Conservation (phyloP, 2,888 invertebrate genomes). For the Acanthoscelides obtectus region DNA sequence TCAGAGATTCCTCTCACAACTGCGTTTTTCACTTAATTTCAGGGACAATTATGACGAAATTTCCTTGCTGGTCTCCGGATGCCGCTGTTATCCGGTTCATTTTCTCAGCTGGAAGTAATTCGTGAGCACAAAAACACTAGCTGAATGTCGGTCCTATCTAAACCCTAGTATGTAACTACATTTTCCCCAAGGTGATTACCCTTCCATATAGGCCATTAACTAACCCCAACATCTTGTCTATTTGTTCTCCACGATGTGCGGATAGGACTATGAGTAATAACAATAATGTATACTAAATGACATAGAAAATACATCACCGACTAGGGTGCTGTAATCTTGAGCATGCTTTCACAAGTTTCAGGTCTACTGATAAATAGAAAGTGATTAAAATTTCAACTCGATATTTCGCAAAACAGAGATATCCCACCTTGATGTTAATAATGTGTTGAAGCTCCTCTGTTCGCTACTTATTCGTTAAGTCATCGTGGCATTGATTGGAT, state of each 20-base stretch:
- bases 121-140: neutral
- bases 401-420: too few species aligned
- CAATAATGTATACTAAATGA: neutral
- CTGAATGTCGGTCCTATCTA: neutral
- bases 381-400: too few species aligned
- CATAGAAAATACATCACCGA: too few species aligned
- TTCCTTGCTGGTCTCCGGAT: neutral
- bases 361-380: too few species aligned
- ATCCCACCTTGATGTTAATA: too few species aligned
- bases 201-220: neutral
- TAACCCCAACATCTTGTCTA: neutral
- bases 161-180: neutral
- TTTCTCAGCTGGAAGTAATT: neutral
- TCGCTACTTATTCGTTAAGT: too few species aligned
- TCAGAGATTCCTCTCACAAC: neutral
- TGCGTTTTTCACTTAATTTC: neutral
- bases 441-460: too few species aligned
- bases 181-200: neutral
- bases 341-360: too few species aligned
- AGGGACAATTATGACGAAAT: neutral
- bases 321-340: too few species aligned
- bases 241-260: neutral
- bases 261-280: neutral
- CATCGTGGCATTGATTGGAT: too few species aligned
- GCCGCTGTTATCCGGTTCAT: neutral